Evolutionary conservation across 1,140 invertebrate species (phyloP), one percentile per base, ranked within the genome.

Genomic region (Helicoverpa armigera): DNA sequence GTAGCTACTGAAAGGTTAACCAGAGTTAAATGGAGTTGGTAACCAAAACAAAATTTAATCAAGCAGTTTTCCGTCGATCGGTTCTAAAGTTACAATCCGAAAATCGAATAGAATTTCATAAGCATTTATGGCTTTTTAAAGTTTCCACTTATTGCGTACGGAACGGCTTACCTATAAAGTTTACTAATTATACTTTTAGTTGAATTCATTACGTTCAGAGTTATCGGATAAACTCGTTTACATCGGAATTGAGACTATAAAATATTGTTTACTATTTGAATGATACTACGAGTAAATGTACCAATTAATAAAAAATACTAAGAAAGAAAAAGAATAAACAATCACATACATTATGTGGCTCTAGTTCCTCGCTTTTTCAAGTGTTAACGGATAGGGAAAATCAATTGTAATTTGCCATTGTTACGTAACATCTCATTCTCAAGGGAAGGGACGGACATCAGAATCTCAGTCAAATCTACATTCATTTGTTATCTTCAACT

Each of bases 181-280:
- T 9, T 10, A n/a, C 31, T n/a, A 43, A 65, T 43, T 43, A 43
- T 65, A 43, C 4, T 43, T 65, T 48, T 48, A n/a, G 43, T 11
- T 2, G 43, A 50, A 67, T 67, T 67, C 35, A 67, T 67, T 50
- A 67, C 43, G 16, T 35, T 0, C 23, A n/a, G 13, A 16, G n/a
- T 67, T 16, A 67, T 67, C n/a, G n/a, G 43, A 67, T 67, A 50
- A 67, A n/a, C 63, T 11, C 12, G 48, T 67, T 67, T 50, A 43
- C 35, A 43, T 67, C 13, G 35, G 43, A 16, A 50, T 12, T n/a
- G 2, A 35, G 50, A 16, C n/a, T n/a, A 14, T 7, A 14, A 35
- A 54, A 5, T 14, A 54, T 14, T 54, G 14, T 54, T 14, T 3
- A n/a, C 3, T 54, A 54, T 54, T 54, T 54, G 11, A 53, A 23